Conservation (phyloP, 2,888 invertebrate genomes). For the Busseola fusca region DNA sequence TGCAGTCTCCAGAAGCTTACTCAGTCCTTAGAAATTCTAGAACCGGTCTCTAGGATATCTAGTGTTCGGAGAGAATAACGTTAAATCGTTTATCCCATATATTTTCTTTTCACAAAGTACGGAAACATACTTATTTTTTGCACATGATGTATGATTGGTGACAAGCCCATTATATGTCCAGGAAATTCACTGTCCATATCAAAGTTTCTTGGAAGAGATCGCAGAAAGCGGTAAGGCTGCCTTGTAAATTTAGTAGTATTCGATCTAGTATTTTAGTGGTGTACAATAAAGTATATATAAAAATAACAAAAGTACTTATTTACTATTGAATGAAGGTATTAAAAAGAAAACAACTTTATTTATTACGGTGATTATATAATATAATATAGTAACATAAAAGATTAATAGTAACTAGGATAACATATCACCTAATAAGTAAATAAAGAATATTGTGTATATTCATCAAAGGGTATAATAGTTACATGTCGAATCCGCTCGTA, state of each 20-base stretch:
- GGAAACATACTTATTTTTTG: background rate
- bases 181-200: no score
- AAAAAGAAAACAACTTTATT: conserved; percentile 51
- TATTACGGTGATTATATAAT: conserved; percentile 61
- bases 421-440: conserved; percentile 58
- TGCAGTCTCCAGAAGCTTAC: background rate
- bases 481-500: conserved; percentile 35
- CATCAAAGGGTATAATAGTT: conserved; percentile 43
- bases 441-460: conserved; percentile 56
- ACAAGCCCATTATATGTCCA: background rate
- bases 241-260: no score
- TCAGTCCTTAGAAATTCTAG: background rate
- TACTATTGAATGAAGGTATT: background rate
- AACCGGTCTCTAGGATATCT: background rate
- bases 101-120: no score
- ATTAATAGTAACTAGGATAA: conserved; percentile 65
- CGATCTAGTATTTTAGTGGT: no score
- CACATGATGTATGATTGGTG: background rate
- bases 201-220: background rate
- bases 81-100: background rate
- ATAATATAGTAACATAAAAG: conserved; percentile 62
- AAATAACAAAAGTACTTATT: background rate
- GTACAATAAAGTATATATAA: no score
- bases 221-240: no score
- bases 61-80: background rate